Base-by-base conservation (phyloP, 2,888 invertebrate genomes). In the Zaprionus obscuricornis region DNA sequence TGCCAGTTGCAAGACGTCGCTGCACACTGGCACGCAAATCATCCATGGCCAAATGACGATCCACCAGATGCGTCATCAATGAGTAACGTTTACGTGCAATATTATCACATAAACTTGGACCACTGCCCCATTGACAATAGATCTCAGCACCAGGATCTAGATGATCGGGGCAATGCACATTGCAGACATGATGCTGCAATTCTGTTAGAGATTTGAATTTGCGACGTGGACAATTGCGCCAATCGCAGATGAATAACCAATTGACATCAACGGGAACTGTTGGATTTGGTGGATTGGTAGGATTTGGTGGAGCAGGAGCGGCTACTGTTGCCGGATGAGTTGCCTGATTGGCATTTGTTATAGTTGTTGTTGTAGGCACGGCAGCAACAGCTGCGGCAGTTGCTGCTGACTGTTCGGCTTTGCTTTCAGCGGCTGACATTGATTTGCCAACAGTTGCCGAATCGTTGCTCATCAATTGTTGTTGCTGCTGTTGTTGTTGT, bases 31-130 rank as follows among this genome's bases (percentile, higher is more conserved):
- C 70, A 11, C 88, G 87, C 34, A 90, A 64, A 45, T 85, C 87
- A 52, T 95, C 94, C 20, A 94, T 92, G 71, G 95, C 96, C 88
- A 98, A 96, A 89, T 99, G 99, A 66, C 97, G 95, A 91, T 99
- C 99, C 82, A 96, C 95, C 62, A 99, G 92, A 91, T 99, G 99
- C 57, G 99, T 98, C 93, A 98, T 96, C 26, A 99, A 91, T 0
- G 99, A 99, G 92, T 98, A 98, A 49, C 97, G 93, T 87, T 96
- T 95, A 52, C 98, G 91, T 51, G 96, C 95, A 89, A 98, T 94
- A 33, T 95, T 94, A 91, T 98, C 98, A 90, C 97, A 97, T 75
- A 93, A 91, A 26, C 94, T 92, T 4, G 89, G 88, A 1, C 90
- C 90, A 2, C 85, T 78, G 20, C 95, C 94, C 98, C 98, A 98